phyloP scores from a whole-genome alignment of 92 coral and sea anemone species.

The Parazoanthus atlanticus region DNA sequence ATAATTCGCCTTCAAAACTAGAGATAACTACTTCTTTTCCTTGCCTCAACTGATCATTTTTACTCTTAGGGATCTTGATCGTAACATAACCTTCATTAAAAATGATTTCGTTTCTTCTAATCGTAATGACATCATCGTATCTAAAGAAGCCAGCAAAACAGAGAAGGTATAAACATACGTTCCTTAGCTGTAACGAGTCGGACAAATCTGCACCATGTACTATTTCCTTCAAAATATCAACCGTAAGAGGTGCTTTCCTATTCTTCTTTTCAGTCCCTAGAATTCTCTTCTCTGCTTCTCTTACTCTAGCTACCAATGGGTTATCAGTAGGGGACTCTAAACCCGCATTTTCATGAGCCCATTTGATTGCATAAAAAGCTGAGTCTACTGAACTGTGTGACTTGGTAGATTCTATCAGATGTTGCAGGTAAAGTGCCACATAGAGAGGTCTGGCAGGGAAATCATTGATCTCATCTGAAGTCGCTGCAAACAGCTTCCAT shows the following conservation, averaged over 20 bases:
- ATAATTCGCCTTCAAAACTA: not conserved
- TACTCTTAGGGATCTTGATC: slow-evolving; percentile 5
- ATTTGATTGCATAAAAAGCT: slow-evolving; percentile 52
- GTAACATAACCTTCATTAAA: not conserved
- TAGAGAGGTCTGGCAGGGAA: slow-evolving; percentile 36
- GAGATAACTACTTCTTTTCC: slow-evolving; percentile 28
- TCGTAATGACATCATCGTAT: slow-evolving; percentile 49
- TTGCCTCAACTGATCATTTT: slow-evolving; percentile 20
- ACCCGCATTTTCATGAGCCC: slow-evolving; percentile 49
- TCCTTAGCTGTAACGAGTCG: slow-evolving; percentile 40
- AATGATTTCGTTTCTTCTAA: slow-evolving; percentile 42
- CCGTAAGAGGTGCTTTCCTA: slow-evolving; percentile 55
- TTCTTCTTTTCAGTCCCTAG: slow-evolving; percentile 29
- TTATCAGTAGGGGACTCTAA: slow-evolving; percentile 22
- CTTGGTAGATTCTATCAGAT: slow-evolving; percentile 36
- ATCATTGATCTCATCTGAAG: not conserved
- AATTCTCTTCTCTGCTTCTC: slow-evolving; percentile 33
- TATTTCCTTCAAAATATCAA: slow-evolving; percentile 44
- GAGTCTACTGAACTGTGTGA: slow-evolving; percentile 50
- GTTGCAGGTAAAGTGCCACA: slow-evolving; percentile 54
- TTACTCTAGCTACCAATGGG: slow-evolving; percentile 2
- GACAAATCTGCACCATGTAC: slow-evolving; percentile 45
- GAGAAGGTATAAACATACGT: slow-evolving; percentile 52
- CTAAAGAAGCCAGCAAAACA: slow-evolving; percentile 56
- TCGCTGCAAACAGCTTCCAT: slow-evolving; percentile 39